Evolutionary conservation across 2,797 vertebrate genomes (phyloP), one percentile per base, ranked within the genome.

Genomic region (Erethizon dorsatum): DNA sequence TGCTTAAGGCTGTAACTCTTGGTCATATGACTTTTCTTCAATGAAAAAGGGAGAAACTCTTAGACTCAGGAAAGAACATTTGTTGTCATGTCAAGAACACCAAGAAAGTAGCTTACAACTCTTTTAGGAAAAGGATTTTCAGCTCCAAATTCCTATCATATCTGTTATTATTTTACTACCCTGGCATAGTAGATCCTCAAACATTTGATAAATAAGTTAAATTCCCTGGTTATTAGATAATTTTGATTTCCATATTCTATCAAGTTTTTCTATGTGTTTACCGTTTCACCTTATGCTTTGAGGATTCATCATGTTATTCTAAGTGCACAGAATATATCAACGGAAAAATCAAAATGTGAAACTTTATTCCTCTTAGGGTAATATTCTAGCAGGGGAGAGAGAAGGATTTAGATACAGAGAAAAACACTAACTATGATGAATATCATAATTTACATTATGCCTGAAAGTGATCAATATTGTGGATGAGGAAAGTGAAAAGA

Each of bases 191-290:
- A 20, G 6, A 47, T 67, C 33, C 12, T 73, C 7, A 69, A 5
- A 57, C 41, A 88, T 47, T 45, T 92, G 45, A 71, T 88, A 20
- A 90, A 45, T 77, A n/a, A 79, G 22, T 75, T 52, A 83, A 91
- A 47, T 78, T 71, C 4, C 11, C 13, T 82, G 18, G 54, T 89
- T 77, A 83, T 45, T 45, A 75, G 50, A 59, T 24, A 41, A 59
- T 47, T 93, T 88, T 80, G 52, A 75, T 80, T 65, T 13, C 20
- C 11, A 15, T 83, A 73, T 20, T 79, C 28, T 80, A 54, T 9
- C 4, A 79, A 78, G 5, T 87, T 82, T 71, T 61, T 61, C 33
- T 67, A 1, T 26, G 4, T 85, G 12, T 41, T 82, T 56, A 71
- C 12, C 8, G 11, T 45, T 83, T 83, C 33, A 69, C 20, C 15